Conservation (phyloP, 2,888 invertebrate genomes). For the Andrena fulva region DNA sequence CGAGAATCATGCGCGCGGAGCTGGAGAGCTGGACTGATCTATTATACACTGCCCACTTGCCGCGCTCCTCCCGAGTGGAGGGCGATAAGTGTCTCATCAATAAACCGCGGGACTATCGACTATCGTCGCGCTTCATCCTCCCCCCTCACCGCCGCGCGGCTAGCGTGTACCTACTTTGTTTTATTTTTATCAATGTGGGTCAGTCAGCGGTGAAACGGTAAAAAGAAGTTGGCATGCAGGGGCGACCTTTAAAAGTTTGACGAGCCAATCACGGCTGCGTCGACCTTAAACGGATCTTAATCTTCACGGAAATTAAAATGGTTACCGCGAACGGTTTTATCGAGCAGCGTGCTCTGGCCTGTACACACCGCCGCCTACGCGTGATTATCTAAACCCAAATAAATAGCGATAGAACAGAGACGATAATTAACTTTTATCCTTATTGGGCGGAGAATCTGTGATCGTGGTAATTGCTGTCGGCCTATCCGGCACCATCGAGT, state of each 20-base stretch:
- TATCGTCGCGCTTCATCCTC: not conserved
- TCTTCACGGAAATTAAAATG: not conserved
- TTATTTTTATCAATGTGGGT: conserved; percentile 46
- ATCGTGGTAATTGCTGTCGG: too few relatives aligned
- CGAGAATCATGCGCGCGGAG: not conserved
- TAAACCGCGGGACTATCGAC: conserved; percentile 2
- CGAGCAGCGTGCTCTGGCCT: too few relatives aligned
- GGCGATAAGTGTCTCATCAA: conserved; percentile 3
- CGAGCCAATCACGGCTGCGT: conserved; percentile 1
- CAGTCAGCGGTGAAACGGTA: conserved; percentile 22
- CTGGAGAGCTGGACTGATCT: too few relatives aligned
- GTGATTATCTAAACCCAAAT: conserved; percentile 23
- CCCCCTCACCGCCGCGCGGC: not conserved
- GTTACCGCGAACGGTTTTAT: not conserved
- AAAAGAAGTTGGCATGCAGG: conserved; percentile 22
- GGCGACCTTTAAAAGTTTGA: conserved; percentile 24
- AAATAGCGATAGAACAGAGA: not conserved
- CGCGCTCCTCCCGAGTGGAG: not conserved
- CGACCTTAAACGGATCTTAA: not conserved
- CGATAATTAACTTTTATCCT: not conserved
- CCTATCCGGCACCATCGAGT: too few relatives aligned
- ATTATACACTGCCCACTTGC: not conserved
- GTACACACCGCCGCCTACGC: not conserved
- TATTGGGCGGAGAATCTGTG: too few relatives aligned
- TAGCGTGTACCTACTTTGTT: conserved; percentile 23